These are phyloP conservation scores for Poecilia picta DNA, from an alignment of 2,797 vertebrate genomes.

Conservation along the genomic window DNA sequence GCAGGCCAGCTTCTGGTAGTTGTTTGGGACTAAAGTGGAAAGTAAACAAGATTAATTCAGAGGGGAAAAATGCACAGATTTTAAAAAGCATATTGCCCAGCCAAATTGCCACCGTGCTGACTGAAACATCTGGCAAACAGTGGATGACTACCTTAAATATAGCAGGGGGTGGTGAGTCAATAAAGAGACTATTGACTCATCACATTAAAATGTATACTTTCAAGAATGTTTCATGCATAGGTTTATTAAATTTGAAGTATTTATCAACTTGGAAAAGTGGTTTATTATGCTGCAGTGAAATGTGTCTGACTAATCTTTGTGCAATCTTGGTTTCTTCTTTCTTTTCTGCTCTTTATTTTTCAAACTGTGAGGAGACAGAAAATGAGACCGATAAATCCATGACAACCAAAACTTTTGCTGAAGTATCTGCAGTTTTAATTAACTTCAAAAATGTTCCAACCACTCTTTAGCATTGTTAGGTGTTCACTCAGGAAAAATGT, in stretches of 20 bases:
- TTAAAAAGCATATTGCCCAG: neutral
- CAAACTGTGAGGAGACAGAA: neutral
- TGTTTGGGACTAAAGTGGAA: neutral
- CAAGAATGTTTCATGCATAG: neutral
- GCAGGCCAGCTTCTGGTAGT: neutral
- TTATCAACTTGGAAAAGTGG: neutral
- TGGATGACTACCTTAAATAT: neutral
- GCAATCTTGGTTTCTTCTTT: neutral
- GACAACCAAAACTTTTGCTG: neutral
- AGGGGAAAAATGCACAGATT: neutral
- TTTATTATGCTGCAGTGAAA: neutral
- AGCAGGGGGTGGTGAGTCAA: neutral
- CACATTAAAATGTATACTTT: neutral
- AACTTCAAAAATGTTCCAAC: neutral
- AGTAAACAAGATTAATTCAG: neutral
- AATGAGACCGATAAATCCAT: neutral
- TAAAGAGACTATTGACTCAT: neutral
- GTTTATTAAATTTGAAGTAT: neutral
- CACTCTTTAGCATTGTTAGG: neutral
- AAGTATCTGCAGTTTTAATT: neutral
- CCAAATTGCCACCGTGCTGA: neutral
- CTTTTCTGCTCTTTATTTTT: too few species aligned
- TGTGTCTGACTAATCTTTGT: neutral
- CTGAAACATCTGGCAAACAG: neutral
- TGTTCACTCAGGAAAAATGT: slow-evolving; percentile 10